Conservation (phyloP, 2,113 vertebrate genomes). For the Pteruthius melanotis region DNA sequence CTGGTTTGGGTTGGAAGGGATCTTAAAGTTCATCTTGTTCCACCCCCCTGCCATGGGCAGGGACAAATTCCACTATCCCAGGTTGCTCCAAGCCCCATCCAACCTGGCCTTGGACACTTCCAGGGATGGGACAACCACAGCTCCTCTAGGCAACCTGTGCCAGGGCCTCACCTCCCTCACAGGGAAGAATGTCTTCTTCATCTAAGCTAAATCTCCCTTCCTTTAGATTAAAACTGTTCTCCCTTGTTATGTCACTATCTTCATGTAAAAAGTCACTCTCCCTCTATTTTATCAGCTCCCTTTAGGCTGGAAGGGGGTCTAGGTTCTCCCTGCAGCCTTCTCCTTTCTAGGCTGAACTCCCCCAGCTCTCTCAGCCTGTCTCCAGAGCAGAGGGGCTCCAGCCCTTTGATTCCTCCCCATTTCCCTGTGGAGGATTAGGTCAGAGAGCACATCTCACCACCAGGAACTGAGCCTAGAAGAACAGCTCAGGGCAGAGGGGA, state of each 20-base stretch:
- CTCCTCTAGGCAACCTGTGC: not conserved
- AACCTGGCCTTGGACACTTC: not conserved
- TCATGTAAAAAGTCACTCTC: not conserved
- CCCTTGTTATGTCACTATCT: not conserved
- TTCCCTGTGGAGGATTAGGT: not conserved
- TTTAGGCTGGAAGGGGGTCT: not conserved
- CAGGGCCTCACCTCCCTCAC: not conserved
- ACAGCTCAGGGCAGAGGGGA: not conserved
- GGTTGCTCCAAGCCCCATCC: rapidly evolving
- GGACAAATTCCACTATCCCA: rapidly evolving
- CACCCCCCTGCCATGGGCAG: not conserved
- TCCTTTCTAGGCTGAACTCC: not conserved
- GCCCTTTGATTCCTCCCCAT: not conserved
- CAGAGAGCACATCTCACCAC: too few relatives aligned
- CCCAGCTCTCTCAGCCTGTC: not conserved
- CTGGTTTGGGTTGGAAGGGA: not conserved
- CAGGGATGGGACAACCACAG: not conserved
- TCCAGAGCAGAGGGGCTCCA: not conserved
- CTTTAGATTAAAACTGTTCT: not conserved
- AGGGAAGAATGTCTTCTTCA: not conserved
- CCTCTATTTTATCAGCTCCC: not conserved
- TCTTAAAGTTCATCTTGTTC: not conserved
- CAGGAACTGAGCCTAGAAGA: not conserved
- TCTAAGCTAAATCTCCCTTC: not conserved
- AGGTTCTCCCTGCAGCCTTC: not conserved